Base-by-base conservation (phyloP, 2,888 invertebrate genomes). In the Leistus spinibarbis region DNA sequence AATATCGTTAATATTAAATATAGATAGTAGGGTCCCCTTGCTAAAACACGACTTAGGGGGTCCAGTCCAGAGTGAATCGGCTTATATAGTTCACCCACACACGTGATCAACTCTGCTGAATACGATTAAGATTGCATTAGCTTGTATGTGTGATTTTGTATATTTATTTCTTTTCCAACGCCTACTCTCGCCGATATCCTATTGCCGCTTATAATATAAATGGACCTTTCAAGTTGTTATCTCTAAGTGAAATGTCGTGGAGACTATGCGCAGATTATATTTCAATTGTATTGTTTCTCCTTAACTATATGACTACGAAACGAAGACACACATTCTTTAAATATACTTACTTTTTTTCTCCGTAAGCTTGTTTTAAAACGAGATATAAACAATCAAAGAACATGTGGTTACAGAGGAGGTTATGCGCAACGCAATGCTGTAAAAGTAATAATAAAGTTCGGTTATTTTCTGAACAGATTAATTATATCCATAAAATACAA, bases 101-200 rank as follows among this genome's bases (percentile, higher is more conserved):
- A 60, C 17, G 3, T 22, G 17, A 10, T 60, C 19, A 16, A 20
- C 40, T 40, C 13, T 40, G 40, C 10, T 60, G 60, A 17, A 17
- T 60, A 60, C 20, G 60, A 60, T 60, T 22, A 22, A 60, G 60
- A 20, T 60, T 19, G 60, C 60, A 20, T 60, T 20, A 19, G 60
- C 60, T 20, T 60, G 19, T 20, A 60, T 22, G 60, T 60, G 19
- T 60, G 60, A 60, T 60, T 60, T 60, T 60, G 60, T 60, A 20
- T n/a, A n/a, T 13, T 40, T 40, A 40, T 40, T 40, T 40, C 40
- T 40, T 40, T 40, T 40, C 40, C 40, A 40, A 40, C 40, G 40
- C 40, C 40, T 40, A 40, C 40, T 40, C 13, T 40, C 13, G 40
- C 40, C 5, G 40, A 40, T 60, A 60, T 60, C 60, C 19, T 22